A percentile compares a stretch with the other conserved stretches of the same genome.
These are phyloP conservation scores for Hydropsyche tenuis DNA, from an alignment of 1,140 invertebrate genomes.

Conservation along the genomic window DNA sequence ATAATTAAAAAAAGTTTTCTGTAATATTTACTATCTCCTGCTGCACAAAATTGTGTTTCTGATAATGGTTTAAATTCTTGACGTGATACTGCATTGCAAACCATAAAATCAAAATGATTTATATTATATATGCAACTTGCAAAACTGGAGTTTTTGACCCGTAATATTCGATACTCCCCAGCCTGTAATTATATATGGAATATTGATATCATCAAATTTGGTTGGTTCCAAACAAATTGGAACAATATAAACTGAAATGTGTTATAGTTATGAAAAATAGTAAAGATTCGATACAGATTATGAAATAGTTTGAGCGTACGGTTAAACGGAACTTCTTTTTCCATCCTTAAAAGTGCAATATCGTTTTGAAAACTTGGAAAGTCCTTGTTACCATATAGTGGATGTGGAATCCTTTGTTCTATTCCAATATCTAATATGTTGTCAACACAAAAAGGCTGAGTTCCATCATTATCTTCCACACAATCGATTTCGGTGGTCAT, in stretches of 20 bases:
- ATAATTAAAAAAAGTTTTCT: too few relatives aligned
- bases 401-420: constrained; percentile 32
- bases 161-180: constrained; percentile 42
- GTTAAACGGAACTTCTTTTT: not conserved
- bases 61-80: constrained; percentile 36
- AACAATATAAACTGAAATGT: constrained; percentile 38
- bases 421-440: constrained; percentile 25
- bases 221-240: constrained; percentile 38
- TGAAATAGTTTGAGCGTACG: constrained; percentile 14
- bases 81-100: constrained; percentile 40
- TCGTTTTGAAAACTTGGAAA: constrained; percentile 30
- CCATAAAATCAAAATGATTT: constrained; percentile 46
- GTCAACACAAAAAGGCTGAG: not conserved
- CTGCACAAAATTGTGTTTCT: constrained; percentile 45
- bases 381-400: constrained; percentile 17
- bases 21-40: constrained; percentile 34
- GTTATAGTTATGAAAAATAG: not conserved
- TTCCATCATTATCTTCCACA: not conserved
- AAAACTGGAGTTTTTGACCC: constrained; percentile 20
- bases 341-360: constrained; percentile 24
- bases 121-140: constrained; percentile 36
- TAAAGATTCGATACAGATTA: not conserved
- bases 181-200: constrained; percentile 35
- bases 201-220: not conserved
- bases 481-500: constrained; percentile 34